Base-by-base conservation (phyloP, 2,888 invertebrate genomes). In the Cremastinae sp. region DNA sequence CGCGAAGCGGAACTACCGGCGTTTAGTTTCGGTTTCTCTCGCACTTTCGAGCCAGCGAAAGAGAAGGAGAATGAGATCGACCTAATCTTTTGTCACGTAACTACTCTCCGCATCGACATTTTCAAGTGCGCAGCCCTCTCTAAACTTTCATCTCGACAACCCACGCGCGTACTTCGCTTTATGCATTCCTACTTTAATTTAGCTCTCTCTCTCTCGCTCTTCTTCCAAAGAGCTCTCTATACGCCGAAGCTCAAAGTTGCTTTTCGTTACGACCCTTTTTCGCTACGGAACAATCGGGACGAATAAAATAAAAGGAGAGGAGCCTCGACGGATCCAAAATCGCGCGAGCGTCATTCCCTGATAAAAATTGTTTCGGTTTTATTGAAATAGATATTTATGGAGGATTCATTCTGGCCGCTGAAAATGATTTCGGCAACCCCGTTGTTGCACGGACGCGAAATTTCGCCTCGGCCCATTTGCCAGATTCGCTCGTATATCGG, bases 71-170 rank as follows among this genome's bases (percentile, higher is more conserved):
- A 28, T 5, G 28, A 5, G 28, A 80, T 81, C 82, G 75, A 81
- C 78, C 82, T 81, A 83, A 86, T 84, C 87, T 87, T 85, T 86
- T 86, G 85, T 85, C 84, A 85, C 75, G 72, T 66, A 36, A 64
- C 58, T 61, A 47, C 47, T 10, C 16, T 22, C 51, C 61, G 10
- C 45, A 61, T 38, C 43, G n/a, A 62, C 51, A 36, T 62, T 62
- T 61, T 47, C 58, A 49, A 75, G 53, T 41, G 47, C 28, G 62
- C 36, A 79, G 74, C 77, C 68, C 69, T 75, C 58, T 74, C 74
- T 76, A 74, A 78, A 76, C 56, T 74, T 74, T 81, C 78, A 79
- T 82, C 82, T 84, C 81, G 81, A 82, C 80, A 75, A 83, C 79
- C 82, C 81, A 71, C 69, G 71, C 65, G 75, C 73, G 69, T 64